Evolutionary conservation across 2,113 vertebrate species (phyloP), one percentile per base, ranked within the genome.

Genomic region (Antechinus flavipes): DNA sequence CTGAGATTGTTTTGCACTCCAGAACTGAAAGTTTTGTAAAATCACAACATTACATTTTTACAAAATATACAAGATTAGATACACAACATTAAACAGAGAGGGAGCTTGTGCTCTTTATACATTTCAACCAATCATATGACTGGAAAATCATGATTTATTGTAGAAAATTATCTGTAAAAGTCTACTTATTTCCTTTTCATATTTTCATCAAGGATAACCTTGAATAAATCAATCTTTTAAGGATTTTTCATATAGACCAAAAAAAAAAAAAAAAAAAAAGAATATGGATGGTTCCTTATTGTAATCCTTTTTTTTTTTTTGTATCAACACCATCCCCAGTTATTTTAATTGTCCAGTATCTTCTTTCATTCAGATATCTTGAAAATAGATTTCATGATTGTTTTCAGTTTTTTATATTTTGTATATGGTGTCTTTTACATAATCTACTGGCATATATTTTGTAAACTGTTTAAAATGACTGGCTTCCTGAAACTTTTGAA

Each of bases 351-450:
- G 35, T 42, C 22, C 19, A 22, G 35, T 22, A 42, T 76, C 68
- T 68, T 68, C 5, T 35, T 42, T 76, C 58, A 61, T 61, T 30
- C 58, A 61, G 68, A 22, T 76, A n/a, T 76, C 68, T n/a, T 76
- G 35, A 76, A 76, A 76, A 76, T 22, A 76, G 68, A 76, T 76
- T n/a, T 26, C 25, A 30, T 27, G 98, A 98, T 98, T 99, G 98
- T 98, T 99, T 99, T 98, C 98, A 99, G 99, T 98, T 99, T 99
- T 99, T 98, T 98, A 98, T 99, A 98, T 99, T 98, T 98, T 99
- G 98, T 98, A 99, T 98, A 99, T 98, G 98, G 97, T 98, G 98
- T 99, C 98, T 99, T 99, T 99, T 99, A 98, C 98, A 98, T 99
- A 99, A 98, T 98, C 98, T 98, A 98, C 98, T 98, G 98, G 98